Evolutionary conservation across 2,888 invertebrate genomes (phyloP).

Genomic region (Nowickia ferox): DNA sequence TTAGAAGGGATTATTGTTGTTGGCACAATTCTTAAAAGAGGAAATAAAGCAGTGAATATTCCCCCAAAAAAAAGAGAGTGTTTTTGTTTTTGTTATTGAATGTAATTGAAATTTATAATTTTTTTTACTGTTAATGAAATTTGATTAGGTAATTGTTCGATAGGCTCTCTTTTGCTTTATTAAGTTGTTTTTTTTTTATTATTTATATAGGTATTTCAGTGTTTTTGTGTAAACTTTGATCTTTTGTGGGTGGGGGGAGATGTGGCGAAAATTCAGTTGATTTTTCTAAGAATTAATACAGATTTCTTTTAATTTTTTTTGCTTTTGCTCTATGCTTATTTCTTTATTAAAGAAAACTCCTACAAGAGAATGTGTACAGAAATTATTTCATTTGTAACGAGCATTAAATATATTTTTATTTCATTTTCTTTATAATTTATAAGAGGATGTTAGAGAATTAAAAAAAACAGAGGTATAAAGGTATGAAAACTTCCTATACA

Average conservation of each 20-base stretch:
- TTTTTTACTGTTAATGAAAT: constrained; percentile 27
- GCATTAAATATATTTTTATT: neutral
- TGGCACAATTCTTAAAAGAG: constrained; percentile 12
- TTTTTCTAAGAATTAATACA: neutral
- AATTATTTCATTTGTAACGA: neutral
- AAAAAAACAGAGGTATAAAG: neutral
- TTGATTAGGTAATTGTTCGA: constrained; percentile 24
- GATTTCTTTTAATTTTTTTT: neutral
- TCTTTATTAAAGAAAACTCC: neutral
- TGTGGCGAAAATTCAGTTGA: too few relatives aligned
- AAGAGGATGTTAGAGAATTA: constrained; percentile 22
- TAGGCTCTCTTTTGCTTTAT: neutral
- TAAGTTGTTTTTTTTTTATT: neutral
- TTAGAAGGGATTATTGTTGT: constrained; percentile 49
- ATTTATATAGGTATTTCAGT: neutral
- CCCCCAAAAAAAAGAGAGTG: constrained; percentile 4
- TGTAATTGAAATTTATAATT: constrained; percentile 4
- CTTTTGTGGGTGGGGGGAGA: neutral
- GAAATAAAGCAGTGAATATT: constrained; percentile 11
- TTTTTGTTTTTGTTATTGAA: neutral
- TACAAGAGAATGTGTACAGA: constrained; percentile 4
- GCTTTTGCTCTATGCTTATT: neutral
- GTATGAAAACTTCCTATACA: neutral
- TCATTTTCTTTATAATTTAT: neutral
- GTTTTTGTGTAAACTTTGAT: constrained; percentile 18